Evolutionary conservation across 2,113 vertebrate species (phyloP).

Genomic region (Sclerurus mexicanus): DNA sequence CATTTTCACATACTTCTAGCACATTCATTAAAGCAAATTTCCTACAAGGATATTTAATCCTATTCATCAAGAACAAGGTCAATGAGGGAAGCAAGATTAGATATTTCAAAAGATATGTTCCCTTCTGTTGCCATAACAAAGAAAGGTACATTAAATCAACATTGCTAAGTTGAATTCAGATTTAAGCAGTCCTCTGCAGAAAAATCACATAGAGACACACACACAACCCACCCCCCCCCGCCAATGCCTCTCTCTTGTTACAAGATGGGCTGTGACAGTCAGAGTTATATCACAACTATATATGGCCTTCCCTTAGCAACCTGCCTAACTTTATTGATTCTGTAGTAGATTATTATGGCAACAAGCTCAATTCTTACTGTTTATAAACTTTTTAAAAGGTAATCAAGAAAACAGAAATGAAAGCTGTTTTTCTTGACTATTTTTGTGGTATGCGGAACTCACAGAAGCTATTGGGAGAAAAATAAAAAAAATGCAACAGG

Average conservation of each 20-base stretch:
- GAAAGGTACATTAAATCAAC: background rate
- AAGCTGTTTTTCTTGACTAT: background rate
- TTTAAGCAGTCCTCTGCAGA: background rate
- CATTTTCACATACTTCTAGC: background rate
- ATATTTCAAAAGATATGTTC: background rate
- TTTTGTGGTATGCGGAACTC: background rate
- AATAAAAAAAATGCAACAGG: background rate
- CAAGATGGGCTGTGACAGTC: background rate
- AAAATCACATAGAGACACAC: background rate
- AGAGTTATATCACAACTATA: background rate
- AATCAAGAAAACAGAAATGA: background rate
- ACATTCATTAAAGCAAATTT: background rate
- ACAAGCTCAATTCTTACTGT: background rate
- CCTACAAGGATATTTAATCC: conserved; percentile 37
- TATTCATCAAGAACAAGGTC: conserved; percentile 21
- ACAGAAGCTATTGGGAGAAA: background rate
- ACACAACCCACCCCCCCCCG: too few species aligned
- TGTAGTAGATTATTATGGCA: conserved; percentile 37
- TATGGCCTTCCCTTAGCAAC: conserved; percentile 56
- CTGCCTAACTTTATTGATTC: background rate
- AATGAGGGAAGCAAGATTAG: background rate
- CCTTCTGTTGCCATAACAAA: conserved; percentile 30
- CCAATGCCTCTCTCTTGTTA: background rate
- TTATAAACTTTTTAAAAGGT: conserved; percentile 37
- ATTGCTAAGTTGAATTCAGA: background rate